A percentile compares a stretch with the other conserved stretches of the same genome.
Conservation (phyloP, 2,113 vertebrate genomes). For the Stictonetta naevosa region DNA sequence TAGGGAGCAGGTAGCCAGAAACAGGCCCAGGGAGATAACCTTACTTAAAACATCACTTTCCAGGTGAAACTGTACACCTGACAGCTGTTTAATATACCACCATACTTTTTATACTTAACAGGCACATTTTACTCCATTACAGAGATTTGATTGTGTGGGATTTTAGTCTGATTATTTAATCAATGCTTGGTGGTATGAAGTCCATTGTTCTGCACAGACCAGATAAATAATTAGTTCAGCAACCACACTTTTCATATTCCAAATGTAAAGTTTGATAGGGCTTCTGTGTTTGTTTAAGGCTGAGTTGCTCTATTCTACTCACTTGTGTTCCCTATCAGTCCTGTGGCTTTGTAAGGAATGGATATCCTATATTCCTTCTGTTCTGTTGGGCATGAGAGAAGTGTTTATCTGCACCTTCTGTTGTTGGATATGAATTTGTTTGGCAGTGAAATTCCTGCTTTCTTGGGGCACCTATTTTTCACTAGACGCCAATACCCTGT, state of each 20-base stretch:
- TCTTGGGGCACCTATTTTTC: conserved; percentile 2
- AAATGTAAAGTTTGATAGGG: background rate
- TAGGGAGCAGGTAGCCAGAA: background rate
- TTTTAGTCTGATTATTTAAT: background rate
- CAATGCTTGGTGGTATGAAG: background rate
- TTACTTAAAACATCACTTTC: background rate
- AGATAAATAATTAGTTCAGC: background rate
- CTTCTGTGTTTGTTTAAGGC: background rate
- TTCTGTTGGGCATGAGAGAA: background rate
- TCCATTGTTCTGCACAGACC: background rate
- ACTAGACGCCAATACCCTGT: background rate
- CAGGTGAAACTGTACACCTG: background rate
- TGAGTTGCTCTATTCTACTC: background rate
- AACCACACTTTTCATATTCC: background rate
- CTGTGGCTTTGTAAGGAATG: background rate
- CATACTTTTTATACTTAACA: background rate
- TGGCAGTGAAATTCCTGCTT: background rate
- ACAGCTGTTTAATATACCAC: background rate
- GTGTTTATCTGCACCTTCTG: background rate
- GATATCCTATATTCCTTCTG: background rate
- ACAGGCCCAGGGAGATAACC: background rate
- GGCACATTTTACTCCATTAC: background rate
- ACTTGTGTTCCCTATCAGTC: background rate
- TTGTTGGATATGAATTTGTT: background rate
- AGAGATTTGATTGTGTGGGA: background rate